Conservation (phyloP, 2,888 invertebrate genomes). For the Meteorus colon region DNA sequence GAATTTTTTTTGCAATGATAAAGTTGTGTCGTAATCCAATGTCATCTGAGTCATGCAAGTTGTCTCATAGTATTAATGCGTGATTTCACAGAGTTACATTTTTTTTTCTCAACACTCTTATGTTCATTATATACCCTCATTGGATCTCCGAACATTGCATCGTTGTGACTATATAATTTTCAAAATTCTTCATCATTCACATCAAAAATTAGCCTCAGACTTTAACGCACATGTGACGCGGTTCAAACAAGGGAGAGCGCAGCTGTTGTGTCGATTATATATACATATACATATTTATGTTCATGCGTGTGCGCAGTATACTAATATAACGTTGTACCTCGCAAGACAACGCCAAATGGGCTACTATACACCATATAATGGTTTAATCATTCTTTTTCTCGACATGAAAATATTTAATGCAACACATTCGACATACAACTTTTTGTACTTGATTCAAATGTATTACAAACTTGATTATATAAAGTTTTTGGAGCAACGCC, state of each 20-base stretch:
- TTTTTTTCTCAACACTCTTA: no score
- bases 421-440: background rate
- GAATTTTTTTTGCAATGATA: conserved; percentile 28
- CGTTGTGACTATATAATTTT: no score
- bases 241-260: background rate
- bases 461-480: background rate
- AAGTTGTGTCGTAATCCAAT: conserved; percentile 35
- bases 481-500: background rate
- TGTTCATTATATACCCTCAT: background rate
- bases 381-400: background rate
- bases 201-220: no score
- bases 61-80: conserved; percentile 1
- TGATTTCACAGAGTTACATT: conserved; percentile 14
- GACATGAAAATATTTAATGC: background rate
- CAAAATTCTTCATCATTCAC: no score
- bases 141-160: no score
- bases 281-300: no score
- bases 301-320: no score
- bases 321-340: no score
- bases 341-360: no score
- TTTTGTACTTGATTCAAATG: background rate
- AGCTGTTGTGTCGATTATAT: background rate
- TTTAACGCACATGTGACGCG: conserved; percentile 1
- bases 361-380: no score
- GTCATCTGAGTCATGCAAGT: conserved; percentile 30